These are phyloP conservation scores for Laspeyria flexula DNA, from an alignment of 2,888 invertebrate genomes.

Conservation along the genomic window DNA sequence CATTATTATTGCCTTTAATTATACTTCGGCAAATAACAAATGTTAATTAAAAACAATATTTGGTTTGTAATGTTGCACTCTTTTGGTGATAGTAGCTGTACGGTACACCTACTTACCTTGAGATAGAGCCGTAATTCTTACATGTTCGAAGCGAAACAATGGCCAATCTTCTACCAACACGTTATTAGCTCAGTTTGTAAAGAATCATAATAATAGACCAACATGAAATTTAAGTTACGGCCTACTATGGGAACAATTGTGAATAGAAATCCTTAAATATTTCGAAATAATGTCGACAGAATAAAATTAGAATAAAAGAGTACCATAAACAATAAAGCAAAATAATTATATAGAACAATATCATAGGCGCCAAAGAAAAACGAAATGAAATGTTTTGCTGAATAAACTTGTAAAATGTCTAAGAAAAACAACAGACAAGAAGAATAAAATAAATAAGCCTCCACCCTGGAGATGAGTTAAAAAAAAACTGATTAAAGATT, in stretches of 20 bases:
- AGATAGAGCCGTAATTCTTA: constrained; percentile 61
- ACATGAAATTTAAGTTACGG: background rate
- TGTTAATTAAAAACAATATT: background rate
- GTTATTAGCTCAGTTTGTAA: constrained; percentile 60
- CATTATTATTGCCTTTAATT: too few relatives aligned
- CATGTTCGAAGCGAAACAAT: constrained; percentile 62
- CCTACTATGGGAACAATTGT: background rate
- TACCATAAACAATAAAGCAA: too few relatives aligned
- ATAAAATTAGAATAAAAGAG: too few relatives aligned
- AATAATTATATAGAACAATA: too few relatives aligned
- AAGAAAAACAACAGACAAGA: constrained; percentile 31
- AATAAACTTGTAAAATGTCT: too few relatives aligned
- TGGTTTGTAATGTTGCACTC: constrained; percentile 3
- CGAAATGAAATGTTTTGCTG: too few relatives aligned
- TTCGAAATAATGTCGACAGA: too few relatives aligned
- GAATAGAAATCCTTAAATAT: too few relatives aligned
- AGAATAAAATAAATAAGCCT: constrained; percentile 49
- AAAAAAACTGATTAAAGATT: constrained; percentile 76
- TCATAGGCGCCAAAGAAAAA: too few relatives aligned
- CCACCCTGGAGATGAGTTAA: constrained; percentile 47
- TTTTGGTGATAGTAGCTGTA: constrained; percentile 31
- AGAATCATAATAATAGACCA: constrained; percentile 43
- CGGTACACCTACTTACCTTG: constrained; percentile 46
- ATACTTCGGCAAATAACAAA: background rate
- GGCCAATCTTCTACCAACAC: constrained; percentile 60